phyloP scores from a whole-genome alignment of 2,888 invertebrate species.

The Acanthosepion esculentum region DNA sequence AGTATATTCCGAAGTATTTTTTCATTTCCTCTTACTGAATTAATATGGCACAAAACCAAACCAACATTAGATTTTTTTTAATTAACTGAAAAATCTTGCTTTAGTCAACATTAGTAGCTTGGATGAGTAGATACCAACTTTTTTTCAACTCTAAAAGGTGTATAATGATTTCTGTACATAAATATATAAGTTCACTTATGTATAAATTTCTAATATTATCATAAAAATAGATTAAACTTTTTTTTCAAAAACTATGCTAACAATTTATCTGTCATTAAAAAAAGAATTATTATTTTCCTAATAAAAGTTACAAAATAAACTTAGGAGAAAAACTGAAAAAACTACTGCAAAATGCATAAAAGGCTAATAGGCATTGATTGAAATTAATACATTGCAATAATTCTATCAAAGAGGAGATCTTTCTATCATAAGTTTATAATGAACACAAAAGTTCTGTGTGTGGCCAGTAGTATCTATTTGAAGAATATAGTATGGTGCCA shows the following conservation, averaged over 20 bases:
- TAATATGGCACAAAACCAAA: not conserved
- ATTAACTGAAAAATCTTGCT: not conserved
- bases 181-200: not conserved
- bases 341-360: not conserved
- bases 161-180: not conserved
- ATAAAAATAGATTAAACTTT: not conserved
- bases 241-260: not conserved
- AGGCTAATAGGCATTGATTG: not conserved
- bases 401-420: not conserved
- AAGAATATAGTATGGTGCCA: not conserved
- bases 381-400: not conserved
- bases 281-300: not conserved
- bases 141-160: not conserved
- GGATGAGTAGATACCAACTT: too few relatives aligned
- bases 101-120: not conserved
- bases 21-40: not conserved
- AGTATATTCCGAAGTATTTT: not conserved
- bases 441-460: not conserved
- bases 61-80: not conserved
- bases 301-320: not conserved
- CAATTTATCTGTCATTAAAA: not conserved
- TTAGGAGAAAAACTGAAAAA: not conserved
- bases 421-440: not conserved
- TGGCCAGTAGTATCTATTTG: not conserved
- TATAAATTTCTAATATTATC: not conserved